Percentiles rank a stretch among this genome's conserved stretches.
Evolutionary conservation across 2,797 vertebrate genomes (phyloP).

Genomic region (Steatocranus sp.): DNA sequence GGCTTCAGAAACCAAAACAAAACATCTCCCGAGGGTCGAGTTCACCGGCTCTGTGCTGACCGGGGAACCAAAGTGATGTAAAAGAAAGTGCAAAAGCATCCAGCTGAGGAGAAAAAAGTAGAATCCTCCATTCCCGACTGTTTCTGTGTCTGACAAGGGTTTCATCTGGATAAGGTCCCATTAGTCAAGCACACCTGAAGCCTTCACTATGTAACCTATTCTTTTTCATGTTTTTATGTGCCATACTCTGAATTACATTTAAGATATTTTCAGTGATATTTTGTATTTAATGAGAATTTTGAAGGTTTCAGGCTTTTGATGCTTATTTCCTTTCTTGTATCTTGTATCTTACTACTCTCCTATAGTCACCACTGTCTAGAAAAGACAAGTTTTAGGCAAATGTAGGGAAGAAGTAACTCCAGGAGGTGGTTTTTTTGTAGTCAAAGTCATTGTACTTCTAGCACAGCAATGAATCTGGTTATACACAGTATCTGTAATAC

Average conservation of each 20-base stretch:
- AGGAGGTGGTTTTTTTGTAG: neutral
- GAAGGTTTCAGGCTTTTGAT: no score
- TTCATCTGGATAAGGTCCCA: neutral
- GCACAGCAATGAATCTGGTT: neutral
- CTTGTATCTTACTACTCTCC: neutral
- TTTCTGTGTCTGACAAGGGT: neutral
- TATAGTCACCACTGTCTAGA: no score
- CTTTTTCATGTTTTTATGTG: neutral
- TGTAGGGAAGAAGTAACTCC: neutral
- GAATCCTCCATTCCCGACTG: neutral
- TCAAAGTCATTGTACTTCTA: neutral
- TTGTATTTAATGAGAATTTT: neutral
- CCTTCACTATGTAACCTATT: neutral
- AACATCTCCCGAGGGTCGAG: neutral
- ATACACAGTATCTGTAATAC: neutral
- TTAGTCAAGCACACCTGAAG: neutral
- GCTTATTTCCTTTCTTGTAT: neutral
- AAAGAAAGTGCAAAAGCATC: neutral
- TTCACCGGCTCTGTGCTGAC: neutral
- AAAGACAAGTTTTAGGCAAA: neutral
- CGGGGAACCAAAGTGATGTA: neutral
- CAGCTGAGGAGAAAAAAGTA: neutral
- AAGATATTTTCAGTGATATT: neutral
- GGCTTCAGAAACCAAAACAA: slow-evolving; percentile 18
- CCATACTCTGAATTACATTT: neutral